Base-by-base conservation (phyloP, 2,888 invertebrate genomes). In the Oscheius sp. region DNA sequence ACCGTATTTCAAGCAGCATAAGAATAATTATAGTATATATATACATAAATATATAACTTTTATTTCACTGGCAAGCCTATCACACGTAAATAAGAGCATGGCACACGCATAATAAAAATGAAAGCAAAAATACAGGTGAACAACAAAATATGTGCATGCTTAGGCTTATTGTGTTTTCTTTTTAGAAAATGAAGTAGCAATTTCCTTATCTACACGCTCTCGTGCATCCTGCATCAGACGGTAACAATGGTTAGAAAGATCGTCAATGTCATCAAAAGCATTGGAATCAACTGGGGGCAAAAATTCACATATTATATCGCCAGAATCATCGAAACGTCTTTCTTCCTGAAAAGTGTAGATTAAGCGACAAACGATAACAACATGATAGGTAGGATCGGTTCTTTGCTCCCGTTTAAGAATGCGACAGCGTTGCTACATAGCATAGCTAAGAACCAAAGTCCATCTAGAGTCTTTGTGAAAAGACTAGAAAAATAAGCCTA, bases 181-280 rank as follows among this genome's bases (percentile, higher is more conserved):
- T 14, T 64, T 20, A 2, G 33, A 17, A 12, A 38, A 51, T 6
- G 33, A 17, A 9, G 38, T 38, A 2, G 20, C 45, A 22, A 68
- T 51, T 20, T 68, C 64, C 5, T 22, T 33, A 44, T 68, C 56
- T 36, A 68, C 24, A 20, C 56, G 26, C 20, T 56, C 51, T 36
- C 26, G 17, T 5, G 47, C 51, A 24, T 63, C 57, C 45, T 74
- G 74, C 71, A 80, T 78, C 5, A 76, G 61, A 9, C 72, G 61
- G 28, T 70, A 68, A 47, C 78, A 79, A 47, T 77, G 73, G 12
- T 68, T 68, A 17, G 72, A 68, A 22, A 80, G 72, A n/a, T 75
- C 78, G 64, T 79, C 78, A 56, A 75, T 68, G 9, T 67, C 63
- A 5, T 75, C 74, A 38, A 72, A 80, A 26, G 78, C 66, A 32